phyloP scores from a whole-genome alignment of 2,888 invertebrate genomes.

The Caenorhabditis sinica region DNA sequence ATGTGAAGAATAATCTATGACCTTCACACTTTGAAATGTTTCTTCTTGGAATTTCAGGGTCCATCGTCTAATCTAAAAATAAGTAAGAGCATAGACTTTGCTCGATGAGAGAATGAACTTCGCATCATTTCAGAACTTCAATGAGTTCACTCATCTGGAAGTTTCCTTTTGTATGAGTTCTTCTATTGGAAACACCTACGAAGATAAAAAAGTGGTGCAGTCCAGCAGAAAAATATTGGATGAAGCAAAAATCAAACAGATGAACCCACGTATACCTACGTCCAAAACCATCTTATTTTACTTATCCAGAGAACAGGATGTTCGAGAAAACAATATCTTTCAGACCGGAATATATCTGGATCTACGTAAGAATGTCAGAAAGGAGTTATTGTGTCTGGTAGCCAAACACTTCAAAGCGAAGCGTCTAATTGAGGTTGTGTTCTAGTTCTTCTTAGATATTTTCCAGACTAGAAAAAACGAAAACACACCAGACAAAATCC shows the following conservation, averaged over 20 bases:
- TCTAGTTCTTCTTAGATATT: neutral
- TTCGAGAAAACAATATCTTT: neutral
- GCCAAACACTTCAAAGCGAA: neutral
- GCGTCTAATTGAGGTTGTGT: neutral
- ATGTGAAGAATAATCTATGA: constrained; percentile 20
- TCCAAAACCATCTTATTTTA: neutral
- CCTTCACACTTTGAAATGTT: constrained; percentile 14
- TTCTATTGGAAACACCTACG: neutral
- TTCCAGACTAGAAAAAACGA: neutral
- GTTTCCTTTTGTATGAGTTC: neutral
- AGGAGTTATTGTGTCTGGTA: neutral
- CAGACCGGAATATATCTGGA: neutral
- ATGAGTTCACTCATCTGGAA: constrained; percentile 5
- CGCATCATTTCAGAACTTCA: constrained; percentile 19
- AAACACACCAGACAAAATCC: neutral
- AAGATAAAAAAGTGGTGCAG: neutral
- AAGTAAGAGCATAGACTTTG: neutral
- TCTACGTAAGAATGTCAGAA: neutral
- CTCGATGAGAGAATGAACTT: constrained; percentile 18
- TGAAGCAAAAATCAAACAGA: neutral
- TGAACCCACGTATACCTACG: constrained; percentile 1
- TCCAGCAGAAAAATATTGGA: neutral
- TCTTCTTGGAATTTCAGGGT: constrained; percentile 13
- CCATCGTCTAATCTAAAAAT: constrained; percentile 14
- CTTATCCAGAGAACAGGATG: neutral